These are phyloP conservation scores for Corythoichthys intestinalis DNA, from an alignment of 2,113 vertebrate genomes.

Conservation along the genomic window DNA sequence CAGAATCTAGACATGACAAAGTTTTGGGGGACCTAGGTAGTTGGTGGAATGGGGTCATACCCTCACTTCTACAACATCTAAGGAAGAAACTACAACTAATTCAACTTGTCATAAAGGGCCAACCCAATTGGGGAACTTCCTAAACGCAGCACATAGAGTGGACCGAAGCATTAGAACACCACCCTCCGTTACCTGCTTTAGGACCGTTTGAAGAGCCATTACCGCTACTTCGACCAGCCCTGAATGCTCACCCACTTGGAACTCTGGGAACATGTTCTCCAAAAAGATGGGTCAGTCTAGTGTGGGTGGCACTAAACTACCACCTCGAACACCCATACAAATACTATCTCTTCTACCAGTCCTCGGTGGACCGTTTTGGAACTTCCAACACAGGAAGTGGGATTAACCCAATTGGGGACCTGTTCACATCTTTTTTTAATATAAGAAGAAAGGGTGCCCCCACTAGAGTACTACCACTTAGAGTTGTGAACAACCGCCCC, in stretches of 20 bases:
- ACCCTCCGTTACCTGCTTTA: background rate
- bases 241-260: conserved; percentile 62
- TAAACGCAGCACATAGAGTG: background rate
- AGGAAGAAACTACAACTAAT: too few species aligned
- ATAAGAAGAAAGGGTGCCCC: background rate
- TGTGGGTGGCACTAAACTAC: background rate
- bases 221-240: conserved; percentile 97
- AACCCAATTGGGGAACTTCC: background rate
- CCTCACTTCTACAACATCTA: too few species aligned
- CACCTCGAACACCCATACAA: background rate
- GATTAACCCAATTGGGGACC: too few species aligned
- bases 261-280: background rate
- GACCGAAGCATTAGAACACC: too few species aligned
- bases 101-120: too few species aligned
- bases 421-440: too few species aligned
- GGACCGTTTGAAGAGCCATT: background rate
- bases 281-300: background rate
- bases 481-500: background rate
- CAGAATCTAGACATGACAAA: too few species aligned
- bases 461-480: background rate
- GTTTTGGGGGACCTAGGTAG: too few species aligned
- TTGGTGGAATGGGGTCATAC: too few species aligned
- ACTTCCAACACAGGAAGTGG: background rate
- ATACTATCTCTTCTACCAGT: background rate
- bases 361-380: background rate